Base-by-base conservation (phyloP, 2,888 invertebrate species). In the Serripes groenlandicus region DNA sequence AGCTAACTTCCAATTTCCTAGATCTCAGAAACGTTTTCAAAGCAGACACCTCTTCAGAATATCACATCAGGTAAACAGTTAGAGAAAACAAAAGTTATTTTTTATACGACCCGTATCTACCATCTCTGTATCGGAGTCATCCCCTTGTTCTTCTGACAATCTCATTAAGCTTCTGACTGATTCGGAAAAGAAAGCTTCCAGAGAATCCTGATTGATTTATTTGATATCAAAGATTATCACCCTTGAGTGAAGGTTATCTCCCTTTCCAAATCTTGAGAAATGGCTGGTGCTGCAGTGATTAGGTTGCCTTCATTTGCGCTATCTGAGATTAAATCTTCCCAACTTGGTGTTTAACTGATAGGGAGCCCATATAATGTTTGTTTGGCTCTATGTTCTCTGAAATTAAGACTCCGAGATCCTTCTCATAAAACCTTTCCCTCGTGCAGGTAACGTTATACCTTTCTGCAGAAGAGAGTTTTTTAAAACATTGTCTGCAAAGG, bases 251-350 rank as follows among this genome's bases (percentile, higher is more conserved):
- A 35, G 64, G 66, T 42, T 66, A 66, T 66, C 66, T 66, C 66
- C 66, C 66, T 42, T 23, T 26, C 15, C 9, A 23, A 37, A 66
- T 66, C 66, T 66, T 30, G 66, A 66, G 66, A 66, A 66, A 66
- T 66, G 23, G 42, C 23, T 66, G 64, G 42, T 37, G 37, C 42
- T 66, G 37, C 66, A 42, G 42, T 66, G 66, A 66, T 66, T 66
- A 42, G 66, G 18, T 35, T 66, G 28, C 42, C 42, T 66, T 66
- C 66, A 66, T 66, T 66, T 66, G 66, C 34, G 42, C 26, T 66
- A 66, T 66, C 66, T 66, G 28, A 66, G 66, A 66, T 66, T 66
- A 66, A 66, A 66, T 66, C 66, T 42, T 66, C 66, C 34, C 26
- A 42, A 42, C 66, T 66, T 23, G 66, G 66, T 66, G 42, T 66